Conservation (phyloP, 1,140 invertebrate genomes). For the Spodoptera frugiperda region DNA sequence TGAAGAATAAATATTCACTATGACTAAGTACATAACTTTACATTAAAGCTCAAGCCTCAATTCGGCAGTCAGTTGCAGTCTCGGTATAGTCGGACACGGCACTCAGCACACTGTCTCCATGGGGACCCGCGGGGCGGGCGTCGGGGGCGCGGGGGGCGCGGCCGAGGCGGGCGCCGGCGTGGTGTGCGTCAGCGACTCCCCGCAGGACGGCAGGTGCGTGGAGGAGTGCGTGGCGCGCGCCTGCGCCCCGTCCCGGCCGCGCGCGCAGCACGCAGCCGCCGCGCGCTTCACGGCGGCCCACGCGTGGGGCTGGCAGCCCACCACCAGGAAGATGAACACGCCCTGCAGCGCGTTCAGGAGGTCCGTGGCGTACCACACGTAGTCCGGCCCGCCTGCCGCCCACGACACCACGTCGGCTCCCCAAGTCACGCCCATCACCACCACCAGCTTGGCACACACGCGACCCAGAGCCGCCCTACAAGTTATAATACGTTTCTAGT, state of each 20-base stretch:
- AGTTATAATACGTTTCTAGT: constrained; percentile 55
- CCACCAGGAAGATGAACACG: constrained; percentile 95
- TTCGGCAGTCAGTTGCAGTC: neutral
- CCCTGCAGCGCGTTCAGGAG: constrained; percentile 94
- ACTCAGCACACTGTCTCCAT: constrained; percentile 26
- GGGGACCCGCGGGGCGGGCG: constrained; percentile 88
- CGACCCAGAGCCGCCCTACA: constrained; percentile 91
- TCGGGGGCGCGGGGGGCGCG: constrained; percentile 82
- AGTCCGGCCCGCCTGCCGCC: constrained; percentile 91
- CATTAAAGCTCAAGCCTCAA: constrained; percentile 39
- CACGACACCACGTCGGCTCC: constrained; percentile 92
- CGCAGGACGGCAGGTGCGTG: constrained; percentile 92
- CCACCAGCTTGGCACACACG: constrained; percentile 93
- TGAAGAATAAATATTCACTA: constrained; percentile 47
- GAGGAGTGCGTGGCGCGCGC: constrained; percentile 89
- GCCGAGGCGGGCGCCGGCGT: constrained; percentile 91
- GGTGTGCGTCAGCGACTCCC: constrained; percentile 91
- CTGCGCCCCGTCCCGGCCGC: constrained; percentile 81
- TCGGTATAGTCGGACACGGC: neutral
- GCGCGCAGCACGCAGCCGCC: constrained; percentile 87
- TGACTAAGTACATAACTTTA: constrained; percentile 34
- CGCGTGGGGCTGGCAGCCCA: constrained; percentile 94
- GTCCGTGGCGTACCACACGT: constrained; percentile 93
- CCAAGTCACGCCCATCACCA: constrained; percentile 95
- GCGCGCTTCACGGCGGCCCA: constrained; percentile 72